Evolutionary conservation across 2,888 invertebrate genomes (phyloP).

Genomic region (Caenorhabditis panamensis): DNA sequence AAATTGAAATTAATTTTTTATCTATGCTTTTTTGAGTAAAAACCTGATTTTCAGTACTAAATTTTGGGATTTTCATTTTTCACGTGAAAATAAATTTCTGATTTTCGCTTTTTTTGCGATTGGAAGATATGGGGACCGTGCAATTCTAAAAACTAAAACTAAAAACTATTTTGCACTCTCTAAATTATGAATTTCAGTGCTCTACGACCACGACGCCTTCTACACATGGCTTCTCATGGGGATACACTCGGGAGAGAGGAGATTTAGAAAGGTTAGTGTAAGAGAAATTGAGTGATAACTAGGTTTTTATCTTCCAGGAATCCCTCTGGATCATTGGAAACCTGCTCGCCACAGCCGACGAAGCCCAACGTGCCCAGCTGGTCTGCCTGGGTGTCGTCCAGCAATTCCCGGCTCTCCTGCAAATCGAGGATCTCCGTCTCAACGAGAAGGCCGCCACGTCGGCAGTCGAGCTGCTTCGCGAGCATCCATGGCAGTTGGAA

Average conservation of each 20-base stretch:
- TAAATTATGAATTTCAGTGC: too few relatives aligned
- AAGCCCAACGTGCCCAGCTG: slow-evolving; percentile 20
- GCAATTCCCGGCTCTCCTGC: slow-evolving; percentile 28
- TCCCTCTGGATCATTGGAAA: slow-evolving; percentile 61
- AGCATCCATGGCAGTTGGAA: slow-evolving; percentile 42
- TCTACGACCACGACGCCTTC: slow-evolving; percentile 32
- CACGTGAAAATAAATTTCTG: too few relatives aligned
- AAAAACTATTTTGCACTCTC: slow-evolving; percentile 16
- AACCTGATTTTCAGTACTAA: too few relatives aligned
- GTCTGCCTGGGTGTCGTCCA: slow-evolving; percentile 41
- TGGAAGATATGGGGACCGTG: too few relatives aligned
- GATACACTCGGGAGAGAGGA: slow-evolving; percentile 36
- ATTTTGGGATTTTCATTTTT: too few relatives aligned
- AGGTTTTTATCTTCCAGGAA: slow-evolving; percentile 21
- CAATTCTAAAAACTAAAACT: too few relatives aligned
- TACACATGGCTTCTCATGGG: slow-evolving; percentile 47
- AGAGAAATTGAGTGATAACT: too few relatives aligned
- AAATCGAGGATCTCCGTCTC: slow-evolving; percentile 43
- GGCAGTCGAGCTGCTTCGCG: slow-evolving; percentile 42
- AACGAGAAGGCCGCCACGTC: slow-evolving; percentile 54
- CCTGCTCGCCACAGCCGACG: slow-evolving; percentile 49
- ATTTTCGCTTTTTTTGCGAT: too few relatives aligned
- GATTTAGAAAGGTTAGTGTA: slow-evolving; percentile 38
- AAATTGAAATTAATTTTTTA: too few relatives aligned
- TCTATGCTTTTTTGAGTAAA: too few relatives aligned